Evolutionary conservation across 2,797 vertebrate species (phyloP), one percentile per base, ranked within the genome.

Genomic region (Parambassis ranga): DNA sequence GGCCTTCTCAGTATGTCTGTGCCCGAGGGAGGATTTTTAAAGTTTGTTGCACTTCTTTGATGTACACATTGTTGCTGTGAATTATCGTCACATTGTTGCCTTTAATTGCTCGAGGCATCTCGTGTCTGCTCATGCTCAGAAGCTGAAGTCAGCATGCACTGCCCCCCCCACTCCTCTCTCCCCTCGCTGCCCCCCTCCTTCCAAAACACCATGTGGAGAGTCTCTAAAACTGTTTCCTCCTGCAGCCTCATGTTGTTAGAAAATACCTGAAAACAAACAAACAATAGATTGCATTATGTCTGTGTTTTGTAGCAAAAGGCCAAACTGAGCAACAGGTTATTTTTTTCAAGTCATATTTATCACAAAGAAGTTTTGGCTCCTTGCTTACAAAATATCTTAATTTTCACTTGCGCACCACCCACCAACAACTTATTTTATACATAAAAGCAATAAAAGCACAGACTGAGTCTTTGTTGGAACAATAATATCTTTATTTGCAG

Each of bases 271-370:
- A 35, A 55, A 15, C 36, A 15, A n/a, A n/a, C n/a, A n/a, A n/a
- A n/a, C n/a, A n/a, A n/a, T n/a, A n/a, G n/a, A n/a, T n/a, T n/a
- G n/a, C n/a, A n/a, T n/a, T n/a, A n/a, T n/a, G n/a, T n/a, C n/a
- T n/a, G n/a, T n/a, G n/a, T n/a, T n/a, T n/a, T 30, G 5, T 20
- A 18, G 15, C 28, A 13, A 35, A 36, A 10, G 37, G 13, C 13
- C 16, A 35, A 71, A 20, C 10, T 7, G 35, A 75, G 86, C 88
- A 88, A 91, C 90, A 90, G 81, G 88, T 89, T 80, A n/a, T n/a
- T n/a, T n/a, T n/a, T n/a, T n/a, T n/a, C n/a, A n/a, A n/a, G n/a
- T n/a, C n/a, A n/a, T n/a, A n/a, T n/a, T n/a, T n/a, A n/a, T n/a
- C n/a, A n/a, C n/a, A n/a, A n/a, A n/a, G n/a, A n/a, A n/a, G n/a